phyloP scores from a whole-genome alignment of 2,797 vertebrate species.

The Lithobates pipiens region DNA sequence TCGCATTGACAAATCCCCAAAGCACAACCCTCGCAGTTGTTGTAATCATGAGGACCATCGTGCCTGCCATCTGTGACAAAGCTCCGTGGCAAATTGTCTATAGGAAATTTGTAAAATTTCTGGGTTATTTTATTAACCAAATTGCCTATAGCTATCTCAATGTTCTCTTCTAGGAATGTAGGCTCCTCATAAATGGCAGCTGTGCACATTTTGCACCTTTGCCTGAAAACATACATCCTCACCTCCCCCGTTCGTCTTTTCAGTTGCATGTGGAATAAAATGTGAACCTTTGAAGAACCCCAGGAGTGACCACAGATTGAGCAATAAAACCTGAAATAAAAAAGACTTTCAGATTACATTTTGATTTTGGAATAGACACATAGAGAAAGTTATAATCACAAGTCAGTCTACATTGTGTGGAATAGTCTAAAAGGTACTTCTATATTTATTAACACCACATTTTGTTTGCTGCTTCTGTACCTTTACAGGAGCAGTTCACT shows the following conservation, averaged over 20 bases:
- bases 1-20: not conserved
- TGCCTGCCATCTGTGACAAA: slow-evolving; percentile 12
- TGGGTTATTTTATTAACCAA: slow-evolving; percentile 15
- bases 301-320: slow-evolving; percentile 9
- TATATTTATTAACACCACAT: no score
- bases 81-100: not conserved
- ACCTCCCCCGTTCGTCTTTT: not conserved
- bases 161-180: slow-evolving; percentile 11
- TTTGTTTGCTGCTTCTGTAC: no score
- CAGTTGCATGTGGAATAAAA: slow-evolving; percentile 21
- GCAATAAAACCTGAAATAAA: slow-evolving; percentile 34
- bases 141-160: slow-evolving; percentile 16
- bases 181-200: not conserved
- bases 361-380: no score
- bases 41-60: slow-evolving; percentile 25
- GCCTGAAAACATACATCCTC: slow-evolving; percentile 37
- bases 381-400: no score
- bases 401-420: no score
- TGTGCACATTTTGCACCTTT: slow-evolving; percentile 30
- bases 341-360: no score
- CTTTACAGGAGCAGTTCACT: no score
- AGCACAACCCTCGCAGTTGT: slow-evolving; percentile 19
- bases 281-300: slow-evolving; percentile 27
- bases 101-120: not conserved
- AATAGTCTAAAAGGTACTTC: no score